Conservation (phyloP, 1,140 invertebrate species). For the Physella acuta region DNA sequence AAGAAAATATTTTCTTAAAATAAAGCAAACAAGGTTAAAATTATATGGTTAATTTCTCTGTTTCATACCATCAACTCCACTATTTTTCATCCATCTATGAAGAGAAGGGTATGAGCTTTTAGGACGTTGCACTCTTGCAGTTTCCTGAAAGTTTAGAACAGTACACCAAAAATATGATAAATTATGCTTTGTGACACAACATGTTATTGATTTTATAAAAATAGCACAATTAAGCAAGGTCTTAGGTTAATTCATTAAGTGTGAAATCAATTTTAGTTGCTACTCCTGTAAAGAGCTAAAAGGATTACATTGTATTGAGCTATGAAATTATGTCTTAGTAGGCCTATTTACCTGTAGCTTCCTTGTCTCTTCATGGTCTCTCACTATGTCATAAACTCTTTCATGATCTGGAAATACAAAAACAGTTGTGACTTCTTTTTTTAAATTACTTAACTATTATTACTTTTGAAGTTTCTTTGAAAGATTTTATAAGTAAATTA, state of each 20-base stretch:
- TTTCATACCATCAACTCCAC: slow-evolving; percentile 12
- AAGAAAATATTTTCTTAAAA: background rate
- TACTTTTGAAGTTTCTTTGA: background rate
- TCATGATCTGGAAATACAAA: background rate
- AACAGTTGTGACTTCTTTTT: background rate
- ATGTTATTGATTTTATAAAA: too few relatives aligned
- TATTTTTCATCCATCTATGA: slow-evolving; percentile 18
- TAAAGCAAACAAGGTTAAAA: background rate
- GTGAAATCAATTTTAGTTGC: too few relatives aligned
- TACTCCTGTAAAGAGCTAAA: too few relatives aligned
- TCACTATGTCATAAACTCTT: background rate
- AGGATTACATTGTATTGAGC: background rate
- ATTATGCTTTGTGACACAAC: too few relatives aligned
- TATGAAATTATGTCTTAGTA: background rate
- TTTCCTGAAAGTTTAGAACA: slow-evolving; percentile 1
- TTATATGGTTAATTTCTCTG: background rate
- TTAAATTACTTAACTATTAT: background rate
- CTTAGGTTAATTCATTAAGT: too few relatives aligned
- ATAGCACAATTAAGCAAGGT: too few relatives aligned
- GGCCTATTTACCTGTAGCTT: background rate
- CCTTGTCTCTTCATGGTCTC: background rate
- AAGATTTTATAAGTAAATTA: background rate
- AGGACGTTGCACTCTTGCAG: background rate
- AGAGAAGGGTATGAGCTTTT: slow-evolving; percentile 17
- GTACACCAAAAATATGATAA: too few relatives aligned